Conservation (phyloP, 2,113 vertebrate species). For the Toxostoma redivivum region DNA sequence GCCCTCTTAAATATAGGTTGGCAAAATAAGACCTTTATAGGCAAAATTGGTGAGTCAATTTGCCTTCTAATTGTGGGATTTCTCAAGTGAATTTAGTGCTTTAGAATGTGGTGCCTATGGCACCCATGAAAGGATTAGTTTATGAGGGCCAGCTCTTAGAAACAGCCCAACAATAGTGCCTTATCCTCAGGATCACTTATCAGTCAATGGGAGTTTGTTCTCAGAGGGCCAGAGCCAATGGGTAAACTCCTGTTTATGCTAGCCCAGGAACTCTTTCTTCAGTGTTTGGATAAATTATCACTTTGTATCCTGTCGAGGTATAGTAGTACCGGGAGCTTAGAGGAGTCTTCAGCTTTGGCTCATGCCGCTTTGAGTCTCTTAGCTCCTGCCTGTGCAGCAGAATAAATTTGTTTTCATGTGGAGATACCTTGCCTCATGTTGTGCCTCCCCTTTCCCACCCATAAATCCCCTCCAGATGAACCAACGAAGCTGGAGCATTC, state of each 20-base stretch:
- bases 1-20: background rate
- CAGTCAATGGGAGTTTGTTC: constrained; percentile 64
- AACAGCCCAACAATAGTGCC: constrained; percentile 58
- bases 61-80: constrained; percentile 36
- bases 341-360: background rate
- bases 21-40: background rate
- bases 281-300: constrained; percentile 57
- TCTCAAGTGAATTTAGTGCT: constrained; percentile 53
- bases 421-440: background rate
- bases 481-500: background rate
- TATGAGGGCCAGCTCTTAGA: constrained; percentile 60
- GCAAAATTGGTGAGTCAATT: background rate
- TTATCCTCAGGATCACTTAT: constrained; percentile 60
- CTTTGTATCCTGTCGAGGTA: constrained; percentile 47
- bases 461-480: background rate
- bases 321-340: background rate
- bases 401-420: background rate
- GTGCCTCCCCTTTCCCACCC: background rate
- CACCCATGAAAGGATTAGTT: constrained; percentile 60
- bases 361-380: background rate
- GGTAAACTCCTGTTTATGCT: constrained; percentile 55
- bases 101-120: constrained; percentile 60
- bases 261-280: constrained; percentile 8
- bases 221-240: constrained; percentile 60
- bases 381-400: rapidly evolving